Evolutionary conservation across 2,888 invertebrate genomes (phyloP), one percentile per base, ranked within the genome.

Genomic region (Synergus japonicus): DNA sequence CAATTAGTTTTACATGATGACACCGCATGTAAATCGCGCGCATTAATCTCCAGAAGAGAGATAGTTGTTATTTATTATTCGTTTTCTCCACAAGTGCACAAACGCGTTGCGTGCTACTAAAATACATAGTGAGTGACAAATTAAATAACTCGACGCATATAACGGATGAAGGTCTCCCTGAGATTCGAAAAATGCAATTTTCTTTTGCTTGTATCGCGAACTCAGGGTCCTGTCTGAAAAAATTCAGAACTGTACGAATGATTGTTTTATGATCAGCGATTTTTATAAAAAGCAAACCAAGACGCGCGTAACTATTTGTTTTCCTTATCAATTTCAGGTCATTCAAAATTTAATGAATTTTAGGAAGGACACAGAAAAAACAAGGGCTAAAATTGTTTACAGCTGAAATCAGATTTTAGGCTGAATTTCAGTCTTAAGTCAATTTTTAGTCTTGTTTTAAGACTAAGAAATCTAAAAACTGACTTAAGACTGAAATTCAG

Each of bases 1-100:
- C 73, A 73, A 73, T 73, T 73, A 73, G 73, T 73, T 73, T 73
- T 73, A 73, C 73, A 73, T 73, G 73, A 73, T 73, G 73, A 73
- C 73, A 73, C 54, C 54, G 73, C 73, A 73, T 54, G 73, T 73
- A 73, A 73, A 73, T 73, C 54, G 73, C 73, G 73, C 37, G 54
- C 73, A 73, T 73, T 73, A 73, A 73, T 73, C 73, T 73, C 37
- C 10, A 29, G 13, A 41, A 37, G 73, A 54, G 73, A 73, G 73
- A 73, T 73, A 73, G 54, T 54, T 73, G 73, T 73, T 73, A 73
- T 73, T 73, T 73, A 73, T 73, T 73, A 73, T 73, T 73, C 73
- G 54, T 73, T 66, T 73, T 73, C 73, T 73, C 54, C 54, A n/a
- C 37, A 54, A 73, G n/a, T 73, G 22, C 22, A 54, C 29, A 37